Percentiles rank a stretch among this genome's conserved stretches.
These are phyloP conservation scores for Cephalopterus ornatus DNA, from an alignment of 2,113 vertebrate genomes.

Conservation along the genomic window DNA sequence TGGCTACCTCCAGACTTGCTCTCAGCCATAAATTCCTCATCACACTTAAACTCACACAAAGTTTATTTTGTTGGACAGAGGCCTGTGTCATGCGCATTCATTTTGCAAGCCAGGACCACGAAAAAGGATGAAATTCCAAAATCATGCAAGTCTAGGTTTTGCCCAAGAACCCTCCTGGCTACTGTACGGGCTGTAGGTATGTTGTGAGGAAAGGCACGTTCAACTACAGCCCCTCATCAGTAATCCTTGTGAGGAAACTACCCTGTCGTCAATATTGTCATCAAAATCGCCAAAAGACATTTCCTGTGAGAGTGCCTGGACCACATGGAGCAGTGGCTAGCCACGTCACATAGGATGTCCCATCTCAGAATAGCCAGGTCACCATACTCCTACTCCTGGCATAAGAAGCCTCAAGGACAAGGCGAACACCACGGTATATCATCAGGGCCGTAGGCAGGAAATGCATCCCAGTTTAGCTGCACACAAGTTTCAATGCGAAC, in stretches of 20 bases:
- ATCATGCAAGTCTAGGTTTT: neutral
- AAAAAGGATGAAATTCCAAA: neutral
- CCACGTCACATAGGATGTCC: rapidly evolving
- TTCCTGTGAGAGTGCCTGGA: neutral
- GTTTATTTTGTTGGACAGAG: neutral
- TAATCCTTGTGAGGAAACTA: neutral
- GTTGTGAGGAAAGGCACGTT: neutral
- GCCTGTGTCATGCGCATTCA: neutral
- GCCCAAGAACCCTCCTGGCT: neutral
- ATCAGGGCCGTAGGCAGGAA: neutral
- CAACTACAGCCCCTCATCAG: neutral
- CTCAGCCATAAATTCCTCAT: neutral
- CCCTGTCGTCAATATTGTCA: neutral
- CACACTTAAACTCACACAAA: neutral
- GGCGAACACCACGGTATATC: neutral
- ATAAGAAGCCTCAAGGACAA: neutral
- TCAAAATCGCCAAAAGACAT: neutral
- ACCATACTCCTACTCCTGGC: neutral
- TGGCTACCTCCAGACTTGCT: neutral
- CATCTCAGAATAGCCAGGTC: neutral
- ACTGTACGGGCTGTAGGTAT: neutral
- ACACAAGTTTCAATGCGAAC: neutral
- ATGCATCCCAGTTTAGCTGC: rapidly evolving
- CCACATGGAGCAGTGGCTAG: neutral
- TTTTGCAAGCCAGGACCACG: neutral